These are phyloP conservation scores for Palythoa caribaeorum DNA, from an alignment of 92 coral and sea anemone genomes.

Conservation along the genomic window DNA sequence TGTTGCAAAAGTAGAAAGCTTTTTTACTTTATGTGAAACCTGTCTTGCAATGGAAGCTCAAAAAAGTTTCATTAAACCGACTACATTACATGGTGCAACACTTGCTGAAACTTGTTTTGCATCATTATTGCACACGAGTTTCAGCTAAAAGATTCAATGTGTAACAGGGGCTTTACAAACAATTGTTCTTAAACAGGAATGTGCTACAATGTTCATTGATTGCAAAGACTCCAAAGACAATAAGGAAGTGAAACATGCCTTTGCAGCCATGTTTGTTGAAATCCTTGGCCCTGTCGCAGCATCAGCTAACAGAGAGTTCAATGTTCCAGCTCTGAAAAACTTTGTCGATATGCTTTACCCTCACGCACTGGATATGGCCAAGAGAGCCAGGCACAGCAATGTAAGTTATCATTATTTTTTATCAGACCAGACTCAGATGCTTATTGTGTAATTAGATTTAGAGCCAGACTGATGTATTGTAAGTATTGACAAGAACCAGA, in stretches of 20 bases:
- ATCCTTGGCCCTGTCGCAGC: slow-evolving; percentile 99
- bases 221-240: slow-evolving; percentile 79
- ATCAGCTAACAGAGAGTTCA: slow-evolving; percentile 95
- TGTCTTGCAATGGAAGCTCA: too few relatives aligned
- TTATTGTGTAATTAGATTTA: too few relatives aligned
- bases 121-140: too few relatives aligned
- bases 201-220: slow-evolving; percentile 94
- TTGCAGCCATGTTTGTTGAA: slow-evolving; percentile 98
- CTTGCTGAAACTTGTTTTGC: too few relatives aligned
- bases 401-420: slow-evolving; percentile 51
- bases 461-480: too few relatives aligned
- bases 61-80: too few relatives aligned
- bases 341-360: slow-evolving; percentile 98
- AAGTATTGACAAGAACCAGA: neutral
- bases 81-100: too few relatives aligned
- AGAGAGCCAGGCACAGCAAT: slow-evolving; percentile 88
- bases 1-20: too few relatives aligned
- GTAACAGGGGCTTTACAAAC: too few relatives aligned
- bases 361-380: slow-evolving; percentile 89
- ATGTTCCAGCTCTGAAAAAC: slow-evolving; percentile 96
- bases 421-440: neutral
- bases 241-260: slow-evolving; percentile 95
- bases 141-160: too few relatives aligned
- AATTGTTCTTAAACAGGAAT: slow-evolving; percentile 71
- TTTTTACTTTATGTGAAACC: too few relatives aligned